These are phyloP conservation scores for Hydractinia symbiolongicarpus DNA, from an alignment of 30 jellyfish, hydroid and myxozoan genomes.

Conservation along the genomic window DNA sequence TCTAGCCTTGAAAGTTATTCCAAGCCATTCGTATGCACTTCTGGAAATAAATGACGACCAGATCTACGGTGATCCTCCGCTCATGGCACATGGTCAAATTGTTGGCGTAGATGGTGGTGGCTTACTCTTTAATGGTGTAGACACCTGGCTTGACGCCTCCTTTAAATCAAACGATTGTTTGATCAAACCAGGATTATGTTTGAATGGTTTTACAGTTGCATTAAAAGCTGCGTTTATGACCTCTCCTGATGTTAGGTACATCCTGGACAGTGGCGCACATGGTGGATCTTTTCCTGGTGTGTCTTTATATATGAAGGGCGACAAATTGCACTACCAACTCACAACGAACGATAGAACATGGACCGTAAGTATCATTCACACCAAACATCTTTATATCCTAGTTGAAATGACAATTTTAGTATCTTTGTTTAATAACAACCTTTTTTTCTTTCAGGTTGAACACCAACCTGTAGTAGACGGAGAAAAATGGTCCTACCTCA, in stretches of 20 bases:
- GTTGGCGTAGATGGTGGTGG: constrained; percentile 69
- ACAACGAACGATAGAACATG: constrained; percentile 84
- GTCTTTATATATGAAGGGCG: constrained; percentile 76
- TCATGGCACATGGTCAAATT: constrained; percentile 59
- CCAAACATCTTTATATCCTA: not conserved
- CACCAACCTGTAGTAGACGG: constrained; percentile 33
- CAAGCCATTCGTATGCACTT: constrained; percentile 95
- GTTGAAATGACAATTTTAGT: too few relatives aligned
- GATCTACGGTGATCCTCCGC: constrained; percentile 83
- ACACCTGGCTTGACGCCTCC: constrained; percentile 78
- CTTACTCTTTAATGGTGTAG: constrained; percentile 64
- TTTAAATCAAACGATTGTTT: constrained; percentile 75
- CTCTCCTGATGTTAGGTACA: constrained; percentile 67
- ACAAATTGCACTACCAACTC: constrained; percentile 83
- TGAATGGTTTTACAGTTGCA: constrained; percentile 85
- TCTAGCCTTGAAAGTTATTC: constrained; percentile 77
- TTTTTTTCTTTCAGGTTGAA: constrained; percentile 43
- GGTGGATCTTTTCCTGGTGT: constrained; percentile 99
- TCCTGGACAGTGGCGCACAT: constrained; percentile 96
- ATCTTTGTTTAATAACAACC: not conserved
- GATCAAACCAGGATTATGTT: constrained; percentile 71
- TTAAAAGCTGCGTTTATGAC: constrained; percentile 56
- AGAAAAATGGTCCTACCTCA: constrained; percentile 60
- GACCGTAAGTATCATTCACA: constrained; percentile 51
- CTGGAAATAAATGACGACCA: constrained; percentile 58